These are phyloP conservation scores for Laupala kohalensis DNA, from an alignment of 1,140 invertebrate genomes.

Conservation along the genomic window DNA sequence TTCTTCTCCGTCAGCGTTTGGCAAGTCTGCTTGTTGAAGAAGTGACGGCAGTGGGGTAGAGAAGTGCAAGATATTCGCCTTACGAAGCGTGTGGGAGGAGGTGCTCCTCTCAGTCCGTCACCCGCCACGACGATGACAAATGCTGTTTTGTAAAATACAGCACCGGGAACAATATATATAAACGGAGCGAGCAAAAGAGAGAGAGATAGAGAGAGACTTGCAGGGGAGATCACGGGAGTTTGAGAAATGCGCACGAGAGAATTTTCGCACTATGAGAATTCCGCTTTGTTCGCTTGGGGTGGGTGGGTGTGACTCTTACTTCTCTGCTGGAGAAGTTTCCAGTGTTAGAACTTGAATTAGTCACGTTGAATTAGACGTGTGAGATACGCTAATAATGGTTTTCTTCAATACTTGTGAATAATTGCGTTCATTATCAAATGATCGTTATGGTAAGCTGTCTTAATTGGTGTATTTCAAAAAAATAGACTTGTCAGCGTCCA, in stretches of 20 bases:
- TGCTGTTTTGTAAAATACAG: conserved; percentile 8
- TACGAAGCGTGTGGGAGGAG: neutral
- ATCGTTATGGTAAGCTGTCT: no score
- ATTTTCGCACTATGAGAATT: neutral
- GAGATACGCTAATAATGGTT: no score
- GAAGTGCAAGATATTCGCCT: neutral
- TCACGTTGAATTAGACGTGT: no score
- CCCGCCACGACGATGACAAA: conserved; percentile 9
- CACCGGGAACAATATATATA: neutral
- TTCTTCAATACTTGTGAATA: no score
- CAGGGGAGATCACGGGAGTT: neutral
- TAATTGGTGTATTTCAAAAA: no score
- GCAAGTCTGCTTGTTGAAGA: neutral
- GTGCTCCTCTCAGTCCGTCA: neutral
- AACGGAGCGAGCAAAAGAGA: neutral
- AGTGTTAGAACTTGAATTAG: no score
- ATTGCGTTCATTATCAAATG: no score
- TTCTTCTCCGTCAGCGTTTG: no score
- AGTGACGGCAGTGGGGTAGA: neutral
- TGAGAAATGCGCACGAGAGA: neutral
- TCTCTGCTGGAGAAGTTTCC: neutral
- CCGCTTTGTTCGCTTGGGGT: neutral
- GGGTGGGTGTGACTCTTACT: neutral
- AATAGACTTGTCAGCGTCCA: no score
- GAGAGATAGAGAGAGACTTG: neutral